Base-by-base conservation (phyloP, 2,888 invertebrate genomes). In the Amphipyra berbera region DNA sequence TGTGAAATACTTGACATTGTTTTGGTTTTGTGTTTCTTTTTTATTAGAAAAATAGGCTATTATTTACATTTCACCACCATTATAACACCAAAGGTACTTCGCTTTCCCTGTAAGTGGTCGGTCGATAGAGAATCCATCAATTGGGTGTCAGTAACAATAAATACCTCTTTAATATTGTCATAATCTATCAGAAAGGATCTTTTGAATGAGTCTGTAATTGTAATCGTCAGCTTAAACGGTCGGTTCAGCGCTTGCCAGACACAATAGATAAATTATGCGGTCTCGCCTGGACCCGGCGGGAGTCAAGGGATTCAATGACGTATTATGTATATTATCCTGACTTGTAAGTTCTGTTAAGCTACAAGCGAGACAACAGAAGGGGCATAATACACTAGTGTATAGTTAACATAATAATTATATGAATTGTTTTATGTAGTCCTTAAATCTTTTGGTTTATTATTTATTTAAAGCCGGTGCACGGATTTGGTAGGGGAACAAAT, bases 231-330 rank as follows among this genome's bases (percentile, higher is more conserved):
- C 49, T 71, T 68, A 71, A 68, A 71, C 49, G 68, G 54, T 45
- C 57, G 68, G 60, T 52, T 73, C 71, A 56, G 54, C 54, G 68
- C 57, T 76, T 56, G 63, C 50, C 65, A 63, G 66, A 72, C 71
- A 76, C 74, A 78, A 78, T 79, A 79, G 74, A 79, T 79, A 76
- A 78, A 78, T 78, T 79, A 78, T 72, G 79, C 68, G 74, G 79
- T 76, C 67, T 57, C 61, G 67, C 60, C 53, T 65, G 71, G 64
- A 63, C 72, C 78, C 76, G 54, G 30, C 64, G 62, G 58, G 78
- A 78, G 73, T 78, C 76, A 73, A 68, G 68, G 78, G 76, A 78
- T 76, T 76, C 71, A 78, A 76, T 73, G 70, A 78, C 61, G 68
- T 73, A 78, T 78, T 78, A 73, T 73, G 70, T 76, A 75, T 75